phyloP scores from a whole-genome alignment of 1,140 invertebrate genomes.

The Drosophila rufa region DNA sequence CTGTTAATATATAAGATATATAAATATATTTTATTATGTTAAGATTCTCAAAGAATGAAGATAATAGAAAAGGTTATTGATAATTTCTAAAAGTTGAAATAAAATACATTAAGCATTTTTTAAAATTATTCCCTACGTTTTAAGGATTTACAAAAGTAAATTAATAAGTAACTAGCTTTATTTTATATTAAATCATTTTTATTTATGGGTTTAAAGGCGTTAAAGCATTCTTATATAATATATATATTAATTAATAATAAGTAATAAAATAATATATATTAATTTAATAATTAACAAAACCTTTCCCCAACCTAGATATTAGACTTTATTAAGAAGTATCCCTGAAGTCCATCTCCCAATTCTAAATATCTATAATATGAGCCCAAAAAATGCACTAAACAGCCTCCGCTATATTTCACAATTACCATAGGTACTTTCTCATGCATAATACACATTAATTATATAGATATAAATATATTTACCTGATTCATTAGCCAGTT shows the following conservation, averaged over 20 bases:
- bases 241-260: neutral
- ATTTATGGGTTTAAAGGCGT: neutral
- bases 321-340: neutral
- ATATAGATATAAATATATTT: conserved; percentile 2
- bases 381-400: neutral
- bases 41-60: too few relatives aligned
- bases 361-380: too few relatives aligned
- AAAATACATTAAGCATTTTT: too few relatives aligned
- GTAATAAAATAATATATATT: neutral
- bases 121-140: too few relatives aligned
- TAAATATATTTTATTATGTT: too few relatives aligned
- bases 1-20: too few relatives aligned
- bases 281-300: neutral
- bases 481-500: conserved; percentile 25
- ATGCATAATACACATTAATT: conserved; percentile 8
- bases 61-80: too few relatives aligned
- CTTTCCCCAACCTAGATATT: neutral
- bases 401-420: neutral
- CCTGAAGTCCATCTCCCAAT: neutral
- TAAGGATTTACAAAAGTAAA: too few relatives aligned
- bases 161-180: too few relatives aligned
- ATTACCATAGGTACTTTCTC: neutral
- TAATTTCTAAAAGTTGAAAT: too few relatives aligned
- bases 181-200: neutral
- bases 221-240: too few relatives aligned